These are phyloP conservation scores for Manacus vitellinus DNA, from an alignment of 2,113 vertebrate genomes.

Conservation along the genomic window DNA sequence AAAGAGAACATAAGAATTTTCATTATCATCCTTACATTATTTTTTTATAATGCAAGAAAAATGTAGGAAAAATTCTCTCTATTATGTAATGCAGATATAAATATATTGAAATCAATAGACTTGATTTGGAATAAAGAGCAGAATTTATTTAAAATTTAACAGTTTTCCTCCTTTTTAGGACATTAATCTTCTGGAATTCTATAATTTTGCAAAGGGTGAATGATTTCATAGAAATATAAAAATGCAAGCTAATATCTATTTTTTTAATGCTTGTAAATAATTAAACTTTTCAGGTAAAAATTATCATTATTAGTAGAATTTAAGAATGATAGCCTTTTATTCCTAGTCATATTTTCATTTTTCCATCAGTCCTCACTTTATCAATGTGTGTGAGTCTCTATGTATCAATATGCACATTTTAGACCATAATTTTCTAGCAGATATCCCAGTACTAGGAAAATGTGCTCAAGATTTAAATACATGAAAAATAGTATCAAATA, in stretches of 20 bases:
- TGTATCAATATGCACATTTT: neutral
- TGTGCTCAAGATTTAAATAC: neutral
- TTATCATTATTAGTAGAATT: neutral
- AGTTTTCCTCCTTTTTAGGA: neutral
- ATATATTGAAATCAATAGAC: neutral
- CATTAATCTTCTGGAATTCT: neutral
- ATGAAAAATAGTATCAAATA: fast-evolving
- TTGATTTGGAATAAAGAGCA: neutral
- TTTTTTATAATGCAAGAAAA: neutral
- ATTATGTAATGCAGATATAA: neutral
- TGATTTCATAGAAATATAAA: neutral
- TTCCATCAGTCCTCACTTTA: neutral
- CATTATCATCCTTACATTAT: neutral
- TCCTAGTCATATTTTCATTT: neutral
- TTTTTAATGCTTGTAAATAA: neutral
- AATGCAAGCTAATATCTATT: neutral
- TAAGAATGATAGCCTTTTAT: neutral
- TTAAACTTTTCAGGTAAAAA: neutral
- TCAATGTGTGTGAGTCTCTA: neutral
- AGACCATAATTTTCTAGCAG: neutral
- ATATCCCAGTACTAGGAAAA: neutral
- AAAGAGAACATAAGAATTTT: neutral
- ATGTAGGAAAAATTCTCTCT: neutral
- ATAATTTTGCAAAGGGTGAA: neutral
- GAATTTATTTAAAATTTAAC: neutral